These are phyloP conservation scores for Spea bombifrons DNA, from an alignment of 2,113 vertebrate genomes.

Conservation along the genomic window DNA sequence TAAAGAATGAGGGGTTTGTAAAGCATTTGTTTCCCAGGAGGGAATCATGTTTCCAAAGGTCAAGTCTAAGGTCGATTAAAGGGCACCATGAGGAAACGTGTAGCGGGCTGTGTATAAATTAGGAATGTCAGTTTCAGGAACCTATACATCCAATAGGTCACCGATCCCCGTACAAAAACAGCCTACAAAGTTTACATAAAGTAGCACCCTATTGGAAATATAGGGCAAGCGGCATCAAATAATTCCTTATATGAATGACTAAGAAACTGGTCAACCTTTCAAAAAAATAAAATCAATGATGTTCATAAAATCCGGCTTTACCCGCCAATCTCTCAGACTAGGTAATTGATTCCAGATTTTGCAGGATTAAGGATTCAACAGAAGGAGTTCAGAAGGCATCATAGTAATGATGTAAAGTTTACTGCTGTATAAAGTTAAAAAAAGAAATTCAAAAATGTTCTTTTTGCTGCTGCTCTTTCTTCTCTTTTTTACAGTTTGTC, in stretches of 20 bases:
- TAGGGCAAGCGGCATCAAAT: neutral
- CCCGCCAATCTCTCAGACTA: constrained; percentile 14
- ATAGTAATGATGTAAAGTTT: neutral
- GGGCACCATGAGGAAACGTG: constrained; percentile 24
- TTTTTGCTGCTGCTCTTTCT: neutral
- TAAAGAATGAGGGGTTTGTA: constrained; percentile 18
- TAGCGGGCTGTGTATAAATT: constrained; percentile 5
- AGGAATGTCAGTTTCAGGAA: constrained; percentile 14
- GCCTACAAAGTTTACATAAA: neutral
- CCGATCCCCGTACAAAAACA: neutral
- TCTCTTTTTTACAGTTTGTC: too few relatives aligned
- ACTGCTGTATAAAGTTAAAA: too few relatives aligned
- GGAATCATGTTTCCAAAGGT: constrained; percentile 36
- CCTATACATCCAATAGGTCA: neutral
- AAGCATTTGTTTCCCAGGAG: constrained; percentile 30
- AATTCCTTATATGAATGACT: neutral
- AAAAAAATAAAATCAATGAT: neutral
- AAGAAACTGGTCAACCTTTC: neutral
- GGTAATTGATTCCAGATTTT: constrained; percentile 40
- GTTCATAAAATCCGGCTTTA: neutral
- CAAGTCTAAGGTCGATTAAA: constrained; percentile 25
- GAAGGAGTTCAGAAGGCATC: constrained; percentile 1
- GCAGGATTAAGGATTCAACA: neutral
- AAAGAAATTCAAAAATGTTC: neutral
- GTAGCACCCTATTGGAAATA: neutral